Evolutionary conservation across 1,140 invertebrate species (phyloP).

Genomic region (Micrasema longulum): DNA sequence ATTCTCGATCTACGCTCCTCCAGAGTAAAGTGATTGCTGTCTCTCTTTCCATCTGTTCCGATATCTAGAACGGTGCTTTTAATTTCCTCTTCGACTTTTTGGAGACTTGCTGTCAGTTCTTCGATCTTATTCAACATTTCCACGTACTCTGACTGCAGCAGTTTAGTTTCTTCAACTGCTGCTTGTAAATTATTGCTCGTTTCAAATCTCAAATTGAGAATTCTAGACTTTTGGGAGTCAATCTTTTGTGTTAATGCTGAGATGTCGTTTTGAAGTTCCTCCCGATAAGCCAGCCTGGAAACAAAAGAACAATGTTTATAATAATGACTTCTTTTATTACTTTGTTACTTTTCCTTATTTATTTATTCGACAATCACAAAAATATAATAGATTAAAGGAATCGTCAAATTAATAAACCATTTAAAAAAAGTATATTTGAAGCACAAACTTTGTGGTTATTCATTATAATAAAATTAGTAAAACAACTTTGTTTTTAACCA

Average conservation of each 20-base stretch:
- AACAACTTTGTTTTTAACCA: no score
- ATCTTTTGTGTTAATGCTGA: constrained; percentile 75
- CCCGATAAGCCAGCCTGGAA: constrained; percentile 77
- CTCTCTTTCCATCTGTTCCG: constrained; percentile 55
- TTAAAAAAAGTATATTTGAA: no score
- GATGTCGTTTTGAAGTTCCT: constrained; percentile 84
- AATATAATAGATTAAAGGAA: constrained; percentile 12
- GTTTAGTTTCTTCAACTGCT: constrained; percentile 73
- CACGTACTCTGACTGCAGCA: constrained; percentile 73
- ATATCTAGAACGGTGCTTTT: constrained; percentile 68
- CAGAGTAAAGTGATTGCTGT: constrained; percentile 62
- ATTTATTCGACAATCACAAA: no score
- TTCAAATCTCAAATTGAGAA: constrained; percentile 77
- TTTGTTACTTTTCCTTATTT: no score
- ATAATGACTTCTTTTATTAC: constrained; percentile 9
- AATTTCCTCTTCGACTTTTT: constrained; percentile 72
- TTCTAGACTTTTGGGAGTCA: constrained; percentile 72
- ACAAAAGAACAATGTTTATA: constrained; percentile 12
- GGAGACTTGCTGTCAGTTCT: constrained; percentile 70
- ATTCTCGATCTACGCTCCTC: constrained; percentile 62
- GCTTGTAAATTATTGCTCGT: constrained; percentile 71
- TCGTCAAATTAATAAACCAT: neutral
- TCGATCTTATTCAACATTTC: constrained; percentile 72
- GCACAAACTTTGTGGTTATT: no score
- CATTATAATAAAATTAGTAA: no score